Base-by-base conservation (phyloP, 2,888 invertebrate species). In the Cerastoderma edule region DNA sequence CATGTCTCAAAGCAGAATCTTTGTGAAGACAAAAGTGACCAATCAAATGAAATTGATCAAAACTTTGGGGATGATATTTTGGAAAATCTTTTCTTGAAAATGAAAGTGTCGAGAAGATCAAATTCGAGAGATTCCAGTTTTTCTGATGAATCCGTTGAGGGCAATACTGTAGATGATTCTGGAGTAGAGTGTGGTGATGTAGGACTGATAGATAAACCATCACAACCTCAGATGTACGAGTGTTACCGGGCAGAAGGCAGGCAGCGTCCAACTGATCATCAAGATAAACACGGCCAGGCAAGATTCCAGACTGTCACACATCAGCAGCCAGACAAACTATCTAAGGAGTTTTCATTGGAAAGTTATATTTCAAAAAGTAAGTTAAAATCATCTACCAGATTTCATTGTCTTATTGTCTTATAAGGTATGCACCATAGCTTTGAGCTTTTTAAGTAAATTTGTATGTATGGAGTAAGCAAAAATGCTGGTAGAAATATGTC, bases 111-210 rank as follows among this genome's bases (percentile, higher is more conserved):
- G 24, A 44, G 10, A 30, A 67, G 74, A 33, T 67, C 78, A 6
- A 64, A 64, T 10, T 78, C 78, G 2, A 22, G 46, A 24, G 74
- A 78, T 19, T 75, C 72, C 10, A 78, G 70, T 48, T 24, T 57
- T 13, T 78, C 75, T 4, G 74, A 67, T 2, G 67, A 53, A 33
- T 78, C 67, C 6, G 57, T 30, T 53, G 72, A 74, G 19, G 78
- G 73, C n/a, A 65, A 64, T 28, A 67, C 50, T 57, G n/a, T n/a
- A n/a, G 78, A 70, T 53, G 78, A 79, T 39, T 79, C 79, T 16
- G 79, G 79, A 19, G 66, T 79, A 4, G 75, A 75, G 28, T 69
- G 72, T 13, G 79, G 75, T 32, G 4, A 22, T n/a, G 32, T n/a
- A n/a, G 33, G 10, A 28, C 19, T 19, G 2, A 27, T 32, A 57